Conservation (phyloP, 2,113 vertebrate species). For the Vombatus ursinus region DNA sequence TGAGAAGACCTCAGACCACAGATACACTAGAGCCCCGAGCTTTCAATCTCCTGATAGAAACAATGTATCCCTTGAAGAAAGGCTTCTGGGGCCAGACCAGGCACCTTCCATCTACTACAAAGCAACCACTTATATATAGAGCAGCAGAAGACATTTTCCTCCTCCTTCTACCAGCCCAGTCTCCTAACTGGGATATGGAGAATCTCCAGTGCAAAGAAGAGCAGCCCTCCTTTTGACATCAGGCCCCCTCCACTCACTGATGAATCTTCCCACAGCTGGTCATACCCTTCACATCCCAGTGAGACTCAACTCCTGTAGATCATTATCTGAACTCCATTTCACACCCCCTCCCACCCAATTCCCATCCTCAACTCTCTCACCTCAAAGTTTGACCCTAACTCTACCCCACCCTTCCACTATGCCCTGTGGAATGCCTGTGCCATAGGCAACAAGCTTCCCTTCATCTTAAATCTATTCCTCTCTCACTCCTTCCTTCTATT, state of each 20-base stretch:
- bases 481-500: not conserved
- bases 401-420: not conserved
- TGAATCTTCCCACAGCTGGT: too few species aligned
- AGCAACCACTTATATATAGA: not conserved
- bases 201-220: not conserved
- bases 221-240: not conserved
- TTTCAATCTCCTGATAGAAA: not conserved
- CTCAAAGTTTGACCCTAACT: not conserved
- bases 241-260: not conserved
- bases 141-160: not conserved
- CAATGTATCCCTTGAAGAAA: not conserved
- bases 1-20: not conserved
- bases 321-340: too few species aligned
- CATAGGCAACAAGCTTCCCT: not conserved
- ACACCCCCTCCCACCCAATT: not conserved
- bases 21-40: not conserved
- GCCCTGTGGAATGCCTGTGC: not conserved
- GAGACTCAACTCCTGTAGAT: too few species aligned
- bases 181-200: not conserved
- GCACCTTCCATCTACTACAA: not conserved
- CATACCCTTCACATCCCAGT: too few species aligned
- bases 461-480: not conserved
- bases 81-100: not conserved
- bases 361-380: not conserved
- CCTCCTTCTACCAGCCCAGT: not conserved